A percentile compares a stretch with the other conserved stretches of the same genome.
phyloP scores from a whole-genome alignment of 1,140 invertebrate species.

The Procambarus clarkii region DNA sequence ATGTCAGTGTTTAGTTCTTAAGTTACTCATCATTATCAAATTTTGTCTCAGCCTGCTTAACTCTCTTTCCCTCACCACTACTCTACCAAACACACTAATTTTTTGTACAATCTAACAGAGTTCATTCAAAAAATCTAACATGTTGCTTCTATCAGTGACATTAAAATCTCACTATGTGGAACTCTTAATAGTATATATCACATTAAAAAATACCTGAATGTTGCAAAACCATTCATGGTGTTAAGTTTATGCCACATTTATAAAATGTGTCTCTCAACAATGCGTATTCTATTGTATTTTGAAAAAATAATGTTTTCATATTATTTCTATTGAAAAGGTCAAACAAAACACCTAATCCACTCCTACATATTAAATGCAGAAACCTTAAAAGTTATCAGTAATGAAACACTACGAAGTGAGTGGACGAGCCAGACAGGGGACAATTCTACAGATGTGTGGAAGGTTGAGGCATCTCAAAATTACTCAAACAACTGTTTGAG shows the following conservation, averaged over 20 bases:
- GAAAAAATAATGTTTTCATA: conserved; percentile 69
- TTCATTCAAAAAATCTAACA: conserved; percentile 65
- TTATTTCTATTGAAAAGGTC: conserved; percentile 68
- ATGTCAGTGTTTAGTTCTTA: too few relatives aligned
- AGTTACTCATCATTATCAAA: not conserved
- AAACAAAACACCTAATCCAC: conserved; percentile 68
- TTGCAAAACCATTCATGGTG: conserved; percentile 68
- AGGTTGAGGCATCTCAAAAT: conserved; percentile 27
- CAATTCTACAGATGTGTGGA: conserved; percentile 31
- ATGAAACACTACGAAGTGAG: conserved; percentile 38
- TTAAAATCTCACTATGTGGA: conserved; percentile 70
- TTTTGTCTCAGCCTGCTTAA: conserved; percentile 33
- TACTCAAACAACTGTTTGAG: not conserved
- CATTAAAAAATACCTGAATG: conserved; percentile 71
- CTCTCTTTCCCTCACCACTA: conserved; percentile 49
- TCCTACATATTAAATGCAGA: conserved; percentile 64
- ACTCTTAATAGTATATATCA: conserved; percentile 71
- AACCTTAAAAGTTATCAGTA: conserved; percentile 40
- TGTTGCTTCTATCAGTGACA: conserved; percentile 66
- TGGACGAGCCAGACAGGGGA: conserved; percentile 59
- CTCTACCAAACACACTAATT: conserved; percentile 56
- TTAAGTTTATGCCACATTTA: conserved; percentile 62
- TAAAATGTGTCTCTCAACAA: conserved; percentile 70
- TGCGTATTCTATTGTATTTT: conserved; percentile 60
- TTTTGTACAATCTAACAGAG: conserved; percentile 56